Evolutionary conservation across 2,888 invertebrate species (phyloP).

Genomic region (Silvanus unidentatus): DNA sequence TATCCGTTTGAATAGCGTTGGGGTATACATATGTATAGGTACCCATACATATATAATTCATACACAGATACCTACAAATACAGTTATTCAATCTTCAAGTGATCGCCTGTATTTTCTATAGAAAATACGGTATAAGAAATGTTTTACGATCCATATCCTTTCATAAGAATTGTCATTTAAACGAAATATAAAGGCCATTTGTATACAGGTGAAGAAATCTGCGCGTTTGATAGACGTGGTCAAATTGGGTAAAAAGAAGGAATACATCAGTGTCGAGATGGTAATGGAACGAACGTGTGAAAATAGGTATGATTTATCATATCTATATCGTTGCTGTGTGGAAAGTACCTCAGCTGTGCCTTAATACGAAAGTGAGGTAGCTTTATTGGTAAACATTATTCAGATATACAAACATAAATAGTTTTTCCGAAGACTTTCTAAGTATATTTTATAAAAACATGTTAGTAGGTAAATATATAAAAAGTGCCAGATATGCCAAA

Average conservation of each 20-base stretch:
- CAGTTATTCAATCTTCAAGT: too few relatives aligned
- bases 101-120: too few relatives aligned
- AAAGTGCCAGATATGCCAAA: too few relatives aligned
- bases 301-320: slow-evolving; percentile 42
- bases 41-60: too few relatives aligned
- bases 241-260: slow-evolving; percentile 40
- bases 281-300: slow-evolving; percentile 39
- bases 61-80: too few relatives aligned
- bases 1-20: too few relatives aligned
- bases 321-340: slow-evolving; percentile 23
- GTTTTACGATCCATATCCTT: neutral
- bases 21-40: too few relatives aligned
- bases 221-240: slow-evolving; percentile 31
- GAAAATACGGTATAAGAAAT: too few relatives aligned
- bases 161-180: slow-evolving; percentile 1
- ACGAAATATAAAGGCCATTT: slow-evolving; percentile 1
- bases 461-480: too few relatives aligned
- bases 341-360: slow-evolving; percentile 29
- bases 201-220: slow-evolving; percentile 4
- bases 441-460: too few relatives aligned
- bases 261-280: slow-evolving; percentile 41
- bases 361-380: slow-evolving; percentile 20
- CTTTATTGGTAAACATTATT: slow-evolving; percentile 37
- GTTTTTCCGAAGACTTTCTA: too few relatives aligned
- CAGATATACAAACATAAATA: slow-evolving; percentile 13